These are phyloP conservation scores for Ichneumoninae sp. DNA, from an alignment of 2,888 invertebrate genomes.

Conservation along the genomic window DNA sequence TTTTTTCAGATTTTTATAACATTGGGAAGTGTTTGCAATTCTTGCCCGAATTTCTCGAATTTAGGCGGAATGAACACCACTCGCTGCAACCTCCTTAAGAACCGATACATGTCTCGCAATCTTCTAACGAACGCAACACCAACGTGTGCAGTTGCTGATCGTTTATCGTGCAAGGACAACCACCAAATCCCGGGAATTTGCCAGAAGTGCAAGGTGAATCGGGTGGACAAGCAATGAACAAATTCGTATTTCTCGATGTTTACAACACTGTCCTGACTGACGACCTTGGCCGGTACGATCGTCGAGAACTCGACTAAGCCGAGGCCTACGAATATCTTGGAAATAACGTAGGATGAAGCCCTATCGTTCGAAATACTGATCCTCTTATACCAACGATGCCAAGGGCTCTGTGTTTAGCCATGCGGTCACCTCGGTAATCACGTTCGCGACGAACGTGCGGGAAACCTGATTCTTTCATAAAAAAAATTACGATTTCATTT, in stretches of 20 bases:
- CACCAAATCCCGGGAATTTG: constrained; percentile 64
- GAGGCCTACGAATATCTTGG: constrained; percentile 54
- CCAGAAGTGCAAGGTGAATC: constrained; percentile 71
- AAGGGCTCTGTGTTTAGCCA: constrained; percentile 71
- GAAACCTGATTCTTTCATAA: neutral
- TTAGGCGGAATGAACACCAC: too few relatives aligned
- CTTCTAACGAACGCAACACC: neutral
- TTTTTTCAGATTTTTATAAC: too few relatives aligned
- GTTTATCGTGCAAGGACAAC: constrained; percentile 22
- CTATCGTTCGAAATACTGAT: constrained; percentile 70
- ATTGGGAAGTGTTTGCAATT: too few relatives aligned
- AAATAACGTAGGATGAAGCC: constrained; percentile 74
- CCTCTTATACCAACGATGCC: constrained; percentile 72
- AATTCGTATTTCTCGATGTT: neutral
- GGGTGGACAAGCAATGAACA: constrained; percentile 67
- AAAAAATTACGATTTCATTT: too few relatives aligned
- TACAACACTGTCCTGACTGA: neutral
- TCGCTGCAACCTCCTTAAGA: too few relatives aligned
- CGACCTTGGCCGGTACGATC: constrained; percentile 55
- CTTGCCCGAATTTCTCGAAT: too few relatives aligned
- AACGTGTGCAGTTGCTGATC: constrained; percentile 20
- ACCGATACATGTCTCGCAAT: neutral
- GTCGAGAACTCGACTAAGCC: constrained; percentile 55
- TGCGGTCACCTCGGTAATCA: constrained; percentile 26
- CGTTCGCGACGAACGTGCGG: constrained; percentile 19